These are phyloP conservation scores for Gymnorhina tibicen DNA, from an alignment of 2,113 vertebrate species.

Conservation along the genomic window DNA sequence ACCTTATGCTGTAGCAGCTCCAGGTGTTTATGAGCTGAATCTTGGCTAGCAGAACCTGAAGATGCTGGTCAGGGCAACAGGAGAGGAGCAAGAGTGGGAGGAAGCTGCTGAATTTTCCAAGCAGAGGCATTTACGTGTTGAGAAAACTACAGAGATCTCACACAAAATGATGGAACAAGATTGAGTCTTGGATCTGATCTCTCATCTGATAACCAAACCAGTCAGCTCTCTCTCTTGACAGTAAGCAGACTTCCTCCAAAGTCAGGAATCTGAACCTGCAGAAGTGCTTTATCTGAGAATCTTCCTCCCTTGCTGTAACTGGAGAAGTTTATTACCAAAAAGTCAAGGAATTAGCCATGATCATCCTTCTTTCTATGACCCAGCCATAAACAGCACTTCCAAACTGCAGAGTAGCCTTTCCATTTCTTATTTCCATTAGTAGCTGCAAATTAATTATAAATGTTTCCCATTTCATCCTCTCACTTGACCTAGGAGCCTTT, in stretches of 20 bases:
- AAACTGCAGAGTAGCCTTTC: not conserved
- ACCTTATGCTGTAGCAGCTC: not conserved
- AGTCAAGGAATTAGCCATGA: not conserved
- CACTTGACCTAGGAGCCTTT: not conserved
- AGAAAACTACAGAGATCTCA: not conserved
- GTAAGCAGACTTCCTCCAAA: not conserved
- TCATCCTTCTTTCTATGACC: not conserved
- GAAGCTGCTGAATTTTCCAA: not conserved
- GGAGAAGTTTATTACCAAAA: not conserved
- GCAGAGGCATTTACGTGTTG: not conserved
- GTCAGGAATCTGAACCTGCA: not conserved
- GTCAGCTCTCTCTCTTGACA: not conserved
- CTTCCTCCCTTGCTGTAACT: not conserved
- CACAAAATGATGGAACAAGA: not conserved
- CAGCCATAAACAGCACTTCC: not conserved
- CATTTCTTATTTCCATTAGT: not conserved
- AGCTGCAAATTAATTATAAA: not conserved
- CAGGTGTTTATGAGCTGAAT: not conserved
- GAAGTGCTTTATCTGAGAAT: not conserved
- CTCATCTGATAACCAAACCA: not conserved
- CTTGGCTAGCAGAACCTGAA: not conserved
- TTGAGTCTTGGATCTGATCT: not conserved
- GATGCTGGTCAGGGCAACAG: not conserved
- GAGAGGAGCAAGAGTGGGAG: not conserved
- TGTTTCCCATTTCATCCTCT: not conserved